Evolutionary conservation across 2,797 vertebrate species (phyloP).

Genomic region (Esox masquinongy): DNA sequence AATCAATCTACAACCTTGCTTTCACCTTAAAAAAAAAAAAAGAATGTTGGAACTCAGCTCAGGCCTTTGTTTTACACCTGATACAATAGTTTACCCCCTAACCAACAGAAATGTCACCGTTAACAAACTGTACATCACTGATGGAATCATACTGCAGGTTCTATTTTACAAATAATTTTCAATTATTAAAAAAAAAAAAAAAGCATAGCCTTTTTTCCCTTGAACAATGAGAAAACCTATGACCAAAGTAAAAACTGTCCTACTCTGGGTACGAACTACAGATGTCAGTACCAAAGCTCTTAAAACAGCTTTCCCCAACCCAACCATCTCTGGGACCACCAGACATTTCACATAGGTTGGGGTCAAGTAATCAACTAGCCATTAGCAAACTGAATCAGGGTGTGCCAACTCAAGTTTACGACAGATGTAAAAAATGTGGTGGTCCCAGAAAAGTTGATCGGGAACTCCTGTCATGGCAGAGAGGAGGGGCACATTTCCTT

Average conservation of each 20-base stretch:
- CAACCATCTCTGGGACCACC: too few species aligned
- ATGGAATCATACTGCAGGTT: background rate
- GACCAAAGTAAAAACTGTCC: background rate
- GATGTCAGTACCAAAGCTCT: background rate
- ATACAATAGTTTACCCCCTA: background rate
- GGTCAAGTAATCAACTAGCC: too few species aligned
- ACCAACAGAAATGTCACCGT: background rate
- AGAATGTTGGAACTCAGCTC: too few species aligned
- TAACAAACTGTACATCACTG: background rate
- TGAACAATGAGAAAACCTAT: slow-evolving; percentile 23
- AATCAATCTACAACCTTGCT: too few species aligned
- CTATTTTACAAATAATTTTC: slow-evolving; percentile 27
- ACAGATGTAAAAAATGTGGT: background rate
- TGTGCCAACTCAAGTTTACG: too few species aligned
- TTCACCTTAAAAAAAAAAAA: too few species aligned
- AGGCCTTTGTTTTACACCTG: too few species aligned
- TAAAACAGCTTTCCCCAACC: background rate
- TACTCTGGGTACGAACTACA: slow-evolving; percentile 2
- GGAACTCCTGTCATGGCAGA: background rate
- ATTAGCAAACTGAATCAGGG: too few species aligned
- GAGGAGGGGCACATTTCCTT: slow-evolving; percentile 14
- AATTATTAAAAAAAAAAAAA: slow-evolving; percentile 12
- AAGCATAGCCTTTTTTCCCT: slow-evolving; percentile 18
- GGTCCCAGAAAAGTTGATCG: background rate
- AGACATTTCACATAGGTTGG: too few species aligned